Evolutionary conservation across 2,888 invertebrate genomes (phyloP).

Genomic region (Gymnocheta viridis): DNA sequence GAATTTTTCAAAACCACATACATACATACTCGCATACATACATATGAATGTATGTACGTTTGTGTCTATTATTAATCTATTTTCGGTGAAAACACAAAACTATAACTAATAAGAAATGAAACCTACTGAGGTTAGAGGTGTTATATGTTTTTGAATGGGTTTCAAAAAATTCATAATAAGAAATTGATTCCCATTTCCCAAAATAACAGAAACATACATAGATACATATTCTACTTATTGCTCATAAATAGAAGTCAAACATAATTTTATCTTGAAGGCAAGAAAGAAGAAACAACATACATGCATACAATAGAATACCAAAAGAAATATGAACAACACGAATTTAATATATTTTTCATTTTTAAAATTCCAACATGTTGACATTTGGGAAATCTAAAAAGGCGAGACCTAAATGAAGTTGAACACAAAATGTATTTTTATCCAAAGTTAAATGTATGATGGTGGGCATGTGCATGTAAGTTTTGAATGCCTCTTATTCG

Average conservation of each 20-base stretch:
- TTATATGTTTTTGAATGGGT: too few relatives aligned
- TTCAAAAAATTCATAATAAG: neutral
- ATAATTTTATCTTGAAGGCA: neutral
- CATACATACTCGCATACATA: too few relatives aligned
- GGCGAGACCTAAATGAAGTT: conserved; percentile 66
- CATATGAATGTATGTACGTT: too few relatives aligned
- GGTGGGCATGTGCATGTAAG: neutral
- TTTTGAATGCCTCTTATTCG: conserved; percentile 13
- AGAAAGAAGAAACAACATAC: neutral
- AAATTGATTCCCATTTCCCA: conserved; percentile 5
- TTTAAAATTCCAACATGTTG: conserved; percentile 63
- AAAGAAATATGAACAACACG: conserved; percentile 19
- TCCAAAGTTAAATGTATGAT: conserved; percentile 14
- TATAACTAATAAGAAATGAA: neutral
- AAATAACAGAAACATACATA: conserved; percentile 7
- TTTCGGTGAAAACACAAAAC: neutral
- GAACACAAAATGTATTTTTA: conserved; percentile 47
- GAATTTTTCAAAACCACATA: neutral
- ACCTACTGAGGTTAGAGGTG: neutral
- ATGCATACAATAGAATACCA: neutral
- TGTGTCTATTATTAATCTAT: neutral
- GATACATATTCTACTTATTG: neutral
- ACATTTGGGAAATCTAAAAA: conserved; percentile 68
- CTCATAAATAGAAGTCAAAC: neutral
- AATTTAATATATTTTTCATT: conserved; percentile 34